Percentiles rank a stretch among this genome's conserved stretches.
phyloP scores from a whole-genome alignment of 2,113 vertebrate genomes.

The Eonycteris spelaea region DNA sequence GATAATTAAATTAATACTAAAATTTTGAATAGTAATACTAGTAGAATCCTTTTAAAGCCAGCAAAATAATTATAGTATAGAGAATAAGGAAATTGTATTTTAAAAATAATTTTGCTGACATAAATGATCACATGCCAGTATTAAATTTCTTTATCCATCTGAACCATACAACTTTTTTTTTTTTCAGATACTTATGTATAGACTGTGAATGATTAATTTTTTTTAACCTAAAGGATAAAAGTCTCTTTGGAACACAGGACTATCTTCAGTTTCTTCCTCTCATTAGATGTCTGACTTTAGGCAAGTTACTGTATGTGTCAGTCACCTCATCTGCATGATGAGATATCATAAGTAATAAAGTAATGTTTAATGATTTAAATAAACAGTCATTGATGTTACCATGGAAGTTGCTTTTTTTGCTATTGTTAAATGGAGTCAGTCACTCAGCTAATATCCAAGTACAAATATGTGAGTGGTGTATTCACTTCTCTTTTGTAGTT shows the following conservation, averaged over 20 bases:
- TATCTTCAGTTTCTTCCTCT: background rate
- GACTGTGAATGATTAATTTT: background rate
- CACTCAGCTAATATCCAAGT: background rate
- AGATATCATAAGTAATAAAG: background rate
- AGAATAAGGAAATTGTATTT: background rate
- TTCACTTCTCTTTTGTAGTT: background rate
- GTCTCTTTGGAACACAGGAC: background rate
- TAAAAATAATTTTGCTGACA: background rate
- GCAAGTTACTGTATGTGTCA: background rate
- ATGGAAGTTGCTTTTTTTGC: background rate
- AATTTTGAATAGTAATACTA: background rate
- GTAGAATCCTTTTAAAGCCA: background rate
- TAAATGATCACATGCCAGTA: background rate
- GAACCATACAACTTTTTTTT: background rate
- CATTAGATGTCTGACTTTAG: background rate
- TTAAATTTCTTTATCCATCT: background rate
- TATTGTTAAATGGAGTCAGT: slow-evolving; percentile 8
- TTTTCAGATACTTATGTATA: background rate
- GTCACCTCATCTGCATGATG: background rate
- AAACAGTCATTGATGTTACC: background rate
- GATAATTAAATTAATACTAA: background rate
- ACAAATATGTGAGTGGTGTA: background rate
- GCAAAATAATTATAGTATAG: background rate
- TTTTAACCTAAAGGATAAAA: background rate
- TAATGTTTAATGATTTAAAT: background rate